Base-by-base conservation (phyloP, 1,140 invertebrate genomes). In the Eulimnadia texana region DNA sequence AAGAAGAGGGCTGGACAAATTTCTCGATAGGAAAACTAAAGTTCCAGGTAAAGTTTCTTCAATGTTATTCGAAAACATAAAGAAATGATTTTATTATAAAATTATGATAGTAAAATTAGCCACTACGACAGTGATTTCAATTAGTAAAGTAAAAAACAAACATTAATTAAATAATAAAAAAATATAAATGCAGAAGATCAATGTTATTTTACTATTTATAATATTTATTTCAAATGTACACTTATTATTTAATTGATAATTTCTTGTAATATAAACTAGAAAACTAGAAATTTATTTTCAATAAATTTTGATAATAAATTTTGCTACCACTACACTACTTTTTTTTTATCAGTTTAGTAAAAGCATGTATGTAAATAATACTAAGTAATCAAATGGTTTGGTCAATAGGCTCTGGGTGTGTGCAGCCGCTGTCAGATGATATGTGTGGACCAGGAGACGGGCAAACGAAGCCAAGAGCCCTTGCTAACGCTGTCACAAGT, bases 401-500 rank as follows among this genome's bases (percentile, higher is more conserved):
- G 11, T 10, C 19, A 78, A 50, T 68, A 90, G 82, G 80, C 84
- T 50, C 79, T 83, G 65, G 85, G 86, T 1, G 78, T 80, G 29
- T 96, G 93, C 68, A 83, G 81, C 10, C 80, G 93, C 60, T 97
- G 93, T 72, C 89, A 93, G 73, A 95, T 95, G 88, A 84, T 96
- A 52, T 94, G 91, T 67, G 86, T 95, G 61, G 84, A 95, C 74
- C 92, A 93, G 75, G 75, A 76, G 13, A 91, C 83, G 13, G 88
- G 87, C 0, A 70, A 82, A 68, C 86, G 85, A 68, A 86, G 85
- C 13, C 78, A 84, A 1, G 90, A 93, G 73, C 89, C 91, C 2
- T 73, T 96, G n/a, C 76, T 84, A 62, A 86, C 90, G 3, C 79
- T 95, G 62, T 80, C 84, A 2, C 77, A 80, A 68, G 75, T 81